A percentile compares a stretch with the other conserved stretches of the same genome.
Conservation (phyloP, 2,797 vertebrate species). For the Acanthurus lineatus region DNA sequence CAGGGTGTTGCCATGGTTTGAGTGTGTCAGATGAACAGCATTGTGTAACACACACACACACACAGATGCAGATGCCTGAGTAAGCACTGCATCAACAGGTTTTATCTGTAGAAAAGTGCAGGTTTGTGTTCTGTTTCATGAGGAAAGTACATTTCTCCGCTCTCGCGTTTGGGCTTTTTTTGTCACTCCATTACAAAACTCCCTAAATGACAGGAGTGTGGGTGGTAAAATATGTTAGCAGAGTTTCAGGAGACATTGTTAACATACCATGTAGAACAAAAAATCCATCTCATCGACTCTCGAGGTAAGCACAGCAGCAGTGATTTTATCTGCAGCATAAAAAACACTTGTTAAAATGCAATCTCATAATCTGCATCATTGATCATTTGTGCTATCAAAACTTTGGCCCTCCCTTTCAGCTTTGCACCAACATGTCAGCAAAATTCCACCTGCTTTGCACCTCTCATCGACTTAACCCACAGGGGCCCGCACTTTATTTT, state of each 20-base stretch:
- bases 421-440: slow-evolving; percentile 36
- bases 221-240: slow-evolving; percentile 29
- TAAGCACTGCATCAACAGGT: slow-evolving; percentile 45
- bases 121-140: not conserved
- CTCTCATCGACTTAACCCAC: slow-evolving; percentile 30
- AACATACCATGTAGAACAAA: slow-evolving; percentile 25
- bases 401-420: slow-evolving; percentile 38
- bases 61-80: slow-evolving; percentile 56
- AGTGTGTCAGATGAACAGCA: slow-evolving; percentile 54
- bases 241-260: slow-evolving; percentile 28
- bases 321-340: slow-evolving; percentile 17
- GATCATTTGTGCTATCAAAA: slow-evolving; percentile 39
- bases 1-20: slow-evolving; percentile 31
- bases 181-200: slow-evolving; percentile 6
- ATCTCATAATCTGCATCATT: slow-evolving; percentile 47
- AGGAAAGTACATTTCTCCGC: slow-evolving; percentile 25
- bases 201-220: slow-evolving; percentile 7
- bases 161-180: slow-evolving; percentile 4
- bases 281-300: slow-evolving; percentile 36
- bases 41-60: slow-evolving; percentile 46
- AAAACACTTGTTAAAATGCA: slow-evolving; percentile 34
- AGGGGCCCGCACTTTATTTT: slow-evolving; percentile 38
- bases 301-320: slow-evolving; percentile 20
- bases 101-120: not conserved
- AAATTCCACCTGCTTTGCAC: slow-evolving; percentile 57